Conservation (phyloP, 2,797 vertebrate genomes). For the Nasua narica region DNA sequence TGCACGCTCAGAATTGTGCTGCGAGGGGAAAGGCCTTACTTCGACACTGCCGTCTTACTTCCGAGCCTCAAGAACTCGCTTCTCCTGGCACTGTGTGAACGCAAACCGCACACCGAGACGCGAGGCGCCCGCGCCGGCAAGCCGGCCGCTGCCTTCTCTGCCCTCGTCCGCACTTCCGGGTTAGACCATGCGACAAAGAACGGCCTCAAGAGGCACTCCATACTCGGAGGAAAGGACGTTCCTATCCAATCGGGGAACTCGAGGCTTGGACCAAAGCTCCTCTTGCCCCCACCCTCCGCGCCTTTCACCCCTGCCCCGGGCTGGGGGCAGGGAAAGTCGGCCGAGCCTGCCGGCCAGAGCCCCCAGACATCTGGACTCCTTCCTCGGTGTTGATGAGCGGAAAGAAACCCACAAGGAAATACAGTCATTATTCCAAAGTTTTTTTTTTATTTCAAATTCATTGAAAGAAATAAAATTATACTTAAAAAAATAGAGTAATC, state of each 20-base stretch:
- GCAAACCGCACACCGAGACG: neutral
- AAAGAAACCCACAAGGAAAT: conserved; percentile 67
- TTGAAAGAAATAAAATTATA: conserved; percentile 78
- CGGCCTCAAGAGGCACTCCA: neutral
- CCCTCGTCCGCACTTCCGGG: neutral
- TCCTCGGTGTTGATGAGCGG: neutral
- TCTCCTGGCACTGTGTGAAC: neutral
- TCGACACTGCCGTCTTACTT: neutral
- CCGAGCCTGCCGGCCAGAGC: neutral
- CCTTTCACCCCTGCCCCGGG: neutral
- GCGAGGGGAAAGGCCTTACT: neutral
- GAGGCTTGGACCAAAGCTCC: neutral
- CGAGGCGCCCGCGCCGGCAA: neutral
- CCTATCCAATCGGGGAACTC: neutral
- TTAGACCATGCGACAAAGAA: neutral
- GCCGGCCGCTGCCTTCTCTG: neutral
- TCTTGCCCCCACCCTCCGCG: neutral
- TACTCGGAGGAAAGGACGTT: neutral
- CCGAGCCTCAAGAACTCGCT: neutral
- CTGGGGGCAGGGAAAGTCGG: neutral
- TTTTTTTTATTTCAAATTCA: conserved; percentile 74
- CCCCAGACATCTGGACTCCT: neutral
- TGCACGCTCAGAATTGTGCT: neutral
- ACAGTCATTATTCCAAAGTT: conserved; percentile 63
- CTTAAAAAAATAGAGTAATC: conserved; percentile 79